Percentiles rank a stretch among this genome's conserved stretches.
Evolutionary conservation across 2,888 invertebrate genomes (phyloP).

Genomic region (Seladonia tumulorum): DNA sequence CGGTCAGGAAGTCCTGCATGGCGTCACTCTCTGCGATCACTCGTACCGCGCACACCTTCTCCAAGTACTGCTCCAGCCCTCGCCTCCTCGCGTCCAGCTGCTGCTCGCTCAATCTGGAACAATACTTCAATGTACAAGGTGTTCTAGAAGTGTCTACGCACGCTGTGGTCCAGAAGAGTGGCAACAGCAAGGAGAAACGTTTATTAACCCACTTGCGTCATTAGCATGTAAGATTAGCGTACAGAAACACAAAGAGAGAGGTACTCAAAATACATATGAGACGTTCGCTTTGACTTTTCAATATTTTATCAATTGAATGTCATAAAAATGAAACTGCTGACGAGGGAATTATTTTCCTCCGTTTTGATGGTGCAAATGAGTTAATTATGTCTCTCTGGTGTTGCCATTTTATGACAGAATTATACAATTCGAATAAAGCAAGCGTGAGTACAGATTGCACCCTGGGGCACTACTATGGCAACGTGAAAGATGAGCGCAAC

Average conservation of each 20-base stretch:
- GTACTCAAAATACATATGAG: not conserved
- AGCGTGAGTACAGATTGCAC: no score
- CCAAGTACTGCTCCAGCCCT: conserved; percentile 98
- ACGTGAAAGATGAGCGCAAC: no score
- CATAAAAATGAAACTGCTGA: no score
- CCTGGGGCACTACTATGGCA: no score
- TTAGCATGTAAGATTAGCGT: not conserved
- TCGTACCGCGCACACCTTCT: conserved; percentile 98
- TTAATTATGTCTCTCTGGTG: no score
- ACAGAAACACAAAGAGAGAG: not conserved
- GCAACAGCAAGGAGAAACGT: not conserved
- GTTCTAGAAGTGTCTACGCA: not conserved
- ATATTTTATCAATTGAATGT: not conserved
- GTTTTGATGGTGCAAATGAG: no score
- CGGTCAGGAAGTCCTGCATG: conserved; percentile 98
- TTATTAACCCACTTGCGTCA: not conserved
- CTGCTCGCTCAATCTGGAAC: conserved; percentile 93
- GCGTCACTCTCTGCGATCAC: conserved; percentile 99
- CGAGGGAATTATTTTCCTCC: no score
- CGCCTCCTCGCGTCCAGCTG: conserved; percentile 97
- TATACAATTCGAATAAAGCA: no score
- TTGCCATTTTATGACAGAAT: no score
- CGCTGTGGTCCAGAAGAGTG: no score
- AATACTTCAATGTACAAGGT: not conserved
- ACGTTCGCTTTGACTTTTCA: not conserved